Conservation (phyloP, 2,888 invertebrate species). For the Nomada flava region DNA sequence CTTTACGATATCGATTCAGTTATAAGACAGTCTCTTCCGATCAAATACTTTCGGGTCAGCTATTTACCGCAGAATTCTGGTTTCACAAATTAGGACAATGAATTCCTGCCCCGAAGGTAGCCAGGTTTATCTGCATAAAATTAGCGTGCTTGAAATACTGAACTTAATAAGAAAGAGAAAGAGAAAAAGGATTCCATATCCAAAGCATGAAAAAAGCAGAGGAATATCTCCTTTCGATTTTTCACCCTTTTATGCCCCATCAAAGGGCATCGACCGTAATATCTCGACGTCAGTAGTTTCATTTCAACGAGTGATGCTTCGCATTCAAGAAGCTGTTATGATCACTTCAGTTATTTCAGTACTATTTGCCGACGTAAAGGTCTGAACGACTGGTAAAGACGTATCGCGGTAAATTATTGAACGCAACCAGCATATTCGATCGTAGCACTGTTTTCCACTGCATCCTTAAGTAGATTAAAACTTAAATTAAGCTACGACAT, state of each 20-base stretch:
- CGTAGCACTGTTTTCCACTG: slow-evolving; percentile 16
- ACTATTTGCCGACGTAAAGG: slow-evolving; percentile 8
- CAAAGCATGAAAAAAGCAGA: not conserved
- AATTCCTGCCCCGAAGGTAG: not conserved
- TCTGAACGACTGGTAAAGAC: slow-evolving; percentile 18
- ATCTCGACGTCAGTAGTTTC: not conserved
- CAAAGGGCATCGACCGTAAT: not conserved
- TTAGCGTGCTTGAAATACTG: not conserved
- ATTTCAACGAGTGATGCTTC: slow-evolving; percentile 10
- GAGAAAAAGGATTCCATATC: not conserved
- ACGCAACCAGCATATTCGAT: slow-evolving; percentile 6
- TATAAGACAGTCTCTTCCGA: not conserved
- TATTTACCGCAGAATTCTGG: slow-evolving; percentile 18
- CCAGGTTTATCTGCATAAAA: not conserved
- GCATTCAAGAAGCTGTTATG: slow-evolving; percentile 6
- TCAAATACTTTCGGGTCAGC: slow-evolving; percentile 7
- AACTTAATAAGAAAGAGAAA: not conserved
- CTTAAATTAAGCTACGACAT: too few species aligned
- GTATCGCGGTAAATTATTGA: slow-evolving; percentile 41
- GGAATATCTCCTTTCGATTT: slow-evolving; percentile 3
- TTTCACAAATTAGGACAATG: slow-evolving; percentile 14
- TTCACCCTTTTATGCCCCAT: not conserved
- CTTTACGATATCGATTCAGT: not conserved
- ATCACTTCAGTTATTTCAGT: slow-evolving; percentile 4
- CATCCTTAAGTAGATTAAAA: slow-evolving; percentile 14